These are phyloP conservation scores for Apamea monoglypha DNA, from an alignment of 2,888 invertebrate species.

Conservation along the genomic window DNA sequence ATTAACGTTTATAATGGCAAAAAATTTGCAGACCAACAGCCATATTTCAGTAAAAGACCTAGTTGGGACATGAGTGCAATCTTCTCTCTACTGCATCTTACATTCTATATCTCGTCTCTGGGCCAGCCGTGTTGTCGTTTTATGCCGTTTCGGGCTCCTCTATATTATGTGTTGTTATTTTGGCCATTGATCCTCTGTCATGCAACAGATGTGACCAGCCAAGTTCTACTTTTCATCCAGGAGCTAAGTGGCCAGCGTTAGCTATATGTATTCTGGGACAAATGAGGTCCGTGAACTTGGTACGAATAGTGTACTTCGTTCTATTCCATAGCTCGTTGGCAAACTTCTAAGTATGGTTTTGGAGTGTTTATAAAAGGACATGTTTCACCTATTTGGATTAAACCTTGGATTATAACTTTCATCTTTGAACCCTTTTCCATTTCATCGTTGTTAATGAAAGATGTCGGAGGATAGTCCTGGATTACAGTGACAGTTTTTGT, in stretches of 20 bases:
- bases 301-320: neutral
- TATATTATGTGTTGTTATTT: neutral
- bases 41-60: neutral
- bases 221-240: neutral
- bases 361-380: too few species aligned
- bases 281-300: neutral
- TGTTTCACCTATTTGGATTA: neutral
- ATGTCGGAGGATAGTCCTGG: neutral
- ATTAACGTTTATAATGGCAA: neutral
- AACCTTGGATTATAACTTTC: neutral
- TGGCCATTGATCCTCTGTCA: neutral
- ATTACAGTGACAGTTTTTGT: neutral
- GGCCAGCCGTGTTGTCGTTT: neutral
- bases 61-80: neutral
- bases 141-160: neutral
- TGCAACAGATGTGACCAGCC: neutral
- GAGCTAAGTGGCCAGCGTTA: neutral
- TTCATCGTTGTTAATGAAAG: neutral
- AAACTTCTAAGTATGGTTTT: too few species aligned
- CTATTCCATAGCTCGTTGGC: too few species aligned
- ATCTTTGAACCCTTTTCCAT: neutral
- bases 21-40: constrained; percentile 29
- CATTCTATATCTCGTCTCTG: neutral
- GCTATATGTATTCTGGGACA: neutral
- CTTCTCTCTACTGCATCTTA: neutral